Evolutionary conservation across 1,140 invertebrate genomes (phyloP).

Genomic region (Drosophila varians): DNA sequence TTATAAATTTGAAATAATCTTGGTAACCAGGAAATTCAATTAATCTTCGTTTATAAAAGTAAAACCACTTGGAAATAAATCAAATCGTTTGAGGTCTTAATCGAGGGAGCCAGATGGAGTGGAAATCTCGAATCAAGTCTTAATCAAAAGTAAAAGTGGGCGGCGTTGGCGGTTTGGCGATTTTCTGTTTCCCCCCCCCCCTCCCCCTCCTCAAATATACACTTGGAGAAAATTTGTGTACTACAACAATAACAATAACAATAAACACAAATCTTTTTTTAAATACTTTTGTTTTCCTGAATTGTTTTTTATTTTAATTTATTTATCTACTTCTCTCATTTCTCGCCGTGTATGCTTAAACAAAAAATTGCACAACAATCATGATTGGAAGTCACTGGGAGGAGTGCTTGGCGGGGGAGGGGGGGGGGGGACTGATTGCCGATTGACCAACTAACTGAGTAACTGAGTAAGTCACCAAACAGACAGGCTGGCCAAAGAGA

Average conservation of each 20-base stretch:
- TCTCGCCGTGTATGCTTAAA: background rate
- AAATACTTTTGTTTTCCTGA: no score
- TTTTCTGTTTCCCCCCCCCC: no score
- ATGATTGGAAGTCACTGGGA: background rate
- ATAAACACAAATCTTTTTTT: no score
- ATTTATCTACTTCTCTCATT: no score
- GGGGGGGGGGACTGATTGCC: background rate
- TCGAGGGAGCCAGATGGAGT: conserved; percentile 5
- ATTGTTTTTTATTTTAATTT: no score
- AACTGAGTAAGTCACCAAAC: conserved; percentile 1
- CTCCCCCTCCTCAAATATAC: background rate
- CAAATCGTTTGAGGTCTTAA: background rate
- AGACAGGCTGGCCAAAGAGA: background rate
- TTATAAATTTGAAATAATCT: no score
- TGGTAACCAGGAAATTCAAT: background rate
- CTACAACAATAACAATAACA: no score
- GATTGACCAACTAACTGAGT: conserved; percentile 60
- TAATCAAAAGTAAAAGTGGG: conserved; percentile 20
- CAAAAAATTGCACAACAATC: conserved; percentile 28
- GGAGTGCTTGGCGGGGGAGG: background rate
- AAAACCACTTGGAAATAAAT: background rate
- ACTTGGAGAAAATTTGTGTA: background rate
- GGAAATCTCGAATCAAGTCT: background rate
- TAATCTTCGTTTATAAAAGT: background rate
- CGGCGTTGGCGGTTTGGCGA: conserved; percentile 1